phyloP scores from a whole-genome alignment of 2,113 vertebrate genomes.

The Laterallus jamaicensis region DNA sequence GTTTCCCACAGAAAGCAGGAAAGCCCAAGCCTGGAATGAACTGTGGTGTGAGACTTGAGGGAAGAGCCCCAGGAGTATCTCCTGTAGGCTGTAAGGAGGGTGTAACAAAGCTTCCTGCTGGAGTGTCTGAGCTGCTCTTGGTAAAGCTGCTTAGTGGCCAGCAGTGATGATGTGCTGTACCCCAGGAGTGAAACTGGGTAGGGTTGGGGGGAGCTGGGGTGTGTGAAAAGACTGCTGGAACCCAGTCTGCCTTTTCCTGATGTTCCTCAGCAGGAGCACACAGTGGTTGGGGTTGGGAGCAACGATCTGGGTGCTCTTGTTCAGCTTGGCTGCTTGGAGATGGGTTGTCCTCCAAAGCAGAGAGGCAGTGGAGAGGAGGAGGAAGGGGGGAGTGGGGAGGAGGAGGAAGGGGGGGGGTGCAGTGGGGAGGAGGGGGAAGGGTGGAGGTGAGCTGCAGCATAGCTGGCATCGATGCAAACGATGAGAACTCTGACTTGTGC shows the following conservation, averaged over 20 bases:
- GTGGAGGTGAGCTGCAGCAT: background rate
- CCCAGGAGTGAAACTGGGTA: background rate
- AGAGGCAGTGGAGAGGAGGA: no score
- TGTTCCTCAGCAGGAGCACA: background rate
- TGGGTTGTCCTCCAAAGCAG: background rate
- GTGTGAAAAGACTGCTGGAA: background rate
- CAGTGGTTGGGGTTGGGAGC: background rate
- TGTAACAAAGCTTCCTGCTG: background rate
- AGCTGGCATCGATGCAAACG: rapidly evolving
- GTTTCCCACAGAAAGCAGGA: background rate
- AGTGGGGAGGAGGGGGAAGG: no score
- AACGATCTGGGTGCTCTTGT: background rate
- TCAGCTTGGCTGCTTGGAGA: background rate
- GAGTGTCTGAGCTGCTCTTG: background rate
- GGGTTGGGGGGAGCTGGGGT: background rate
- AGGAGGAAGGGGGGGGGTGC: no score
- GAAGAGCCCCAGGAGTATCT: background rate
- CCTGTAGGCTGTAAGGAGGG: background rate
- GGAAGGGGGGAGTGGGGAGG: no score
- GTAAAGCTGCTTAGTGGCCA: background rate
- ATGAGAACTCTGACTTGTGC: background rate
- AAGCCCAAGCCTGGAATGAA: background rate
- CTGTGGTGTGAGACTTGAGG: background rate
- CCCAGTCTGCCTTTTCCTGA: background rate
- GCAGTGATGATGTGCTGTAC: background rate